Evolutionary conservation across 2,797 vertebrate genomes (phyloP), one percentile per base, ranked within the genome.

Genomic region (Serranus cabrilla): DNA sequence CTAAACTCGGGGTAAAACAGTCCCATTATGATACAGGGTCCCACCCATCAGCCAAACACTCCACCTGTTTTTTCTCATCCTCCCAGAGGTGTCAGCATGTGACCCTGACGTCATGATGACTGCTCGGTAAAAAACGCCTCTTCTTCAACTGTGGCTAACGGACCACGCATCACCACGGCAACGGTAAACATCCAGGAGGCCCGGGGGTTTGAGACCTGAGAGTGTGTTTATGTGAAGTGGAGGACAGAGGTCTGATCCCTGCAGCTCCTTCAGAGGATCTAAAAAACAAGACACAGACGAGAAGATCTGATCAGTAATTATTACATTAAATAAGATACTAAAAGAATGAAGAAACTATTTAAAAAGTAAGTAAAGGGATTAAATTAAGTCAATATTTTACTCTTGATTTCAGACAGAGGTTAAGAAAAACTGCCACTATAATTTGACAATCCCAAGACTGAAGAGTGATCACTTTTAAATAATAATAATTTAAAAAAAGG

Each of bases 21-120:
- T 25, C 34, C 76, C 39, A 2, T 1, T 27, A n/a, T 23, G 21
- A 59, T 54, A 50, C 69, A 51, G 46, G 3, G 51, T 56, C 66
- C 27, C 68, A 58, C 69, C 57, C 45, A 45, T 75, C 61, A 78
- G 23, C 31, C 25, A 25, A 68, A 69, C 74, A 34, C 39, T 40
- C 37, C 1, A 69, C 52, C 87, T 92, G 87, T 21, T 82, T 76
- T 76, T 14, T 67, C 65, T 91, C 90, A 85, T 43, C 83, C 40
- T 40, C 37, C 42, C 54, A 14, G 34, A 72, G 37, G 62, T 71
- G 82, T 87, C 65, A 59, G 37, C 66, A n/a, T 39, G 58, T 43
- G 34, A 27, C 46, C 18, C 50, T 16, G 71, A 83, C 34, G 47
- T 69, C 57, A 77, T 70, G 67, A 21, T 18, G 18, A 80, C 81